Base-by-base conservation (phyloP, 2,888 invertebrate species). In the Alentia gelatinosa region DNA sequence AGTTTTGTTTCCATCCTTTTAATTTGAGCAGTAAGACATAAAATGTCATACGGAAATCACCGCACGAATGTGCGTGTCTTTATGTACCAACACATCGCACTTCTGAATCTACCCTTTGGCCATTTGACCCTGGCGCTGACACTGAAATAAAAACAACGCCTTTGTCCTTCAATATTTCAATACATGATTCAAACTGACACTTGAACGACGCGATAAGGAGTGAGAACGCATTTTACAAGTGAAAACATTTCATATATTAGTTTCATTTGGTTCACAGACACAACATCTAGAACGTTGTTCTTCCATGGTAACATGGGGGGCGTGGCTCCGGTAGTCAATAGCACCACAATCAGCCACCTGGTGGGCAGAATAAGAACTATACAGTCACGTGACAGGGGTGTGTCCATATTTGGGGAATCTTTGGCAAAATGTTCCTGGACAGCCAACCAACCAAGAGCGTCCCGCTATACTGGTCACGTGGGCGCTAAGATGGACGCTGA, bases 281-380 rank as follows among this genome's bases (percentile, higher is more conserved):
- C 79, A 79, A 79, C 79, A 79, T n/a, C 74, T 35, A 39, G 39
- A 79, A 79, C 79, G n/a, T 39, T 9, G 42, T 30, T 42, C n/a
- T 86, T 86, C 47, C 86, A 42, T 47, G 26, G 86, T 42, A 26
- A 86, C 42, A 42, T 7, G 9, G 30, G 83, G 83, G 39, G n/a
- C n/a, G 42, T 83, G 83, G 39, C 83, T 5, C 40, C 47, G 86
- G 86, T 47, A 50, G 42, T 50, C 42, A 86, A 86, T 86, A 86
- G 86, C 86, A 86, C 86, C 86, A 86, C 47, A 86, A 47, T 47
- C 26, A 19, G 47, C 86, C 86, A 86, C 86, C 47, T 33, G 50
- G 83, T 40, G 35, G 86, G 86, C 86, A 86, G 86, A 86, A 47
- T 33, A 26, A 86, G 86, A 86, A 86, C 86, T 86, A 79, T 79